These are phyloP conservation scores for Poeciliopsis presidionis DNA, from an alignment of 2,797 vertebrate species.

Conservation along the genomic window DNA sequence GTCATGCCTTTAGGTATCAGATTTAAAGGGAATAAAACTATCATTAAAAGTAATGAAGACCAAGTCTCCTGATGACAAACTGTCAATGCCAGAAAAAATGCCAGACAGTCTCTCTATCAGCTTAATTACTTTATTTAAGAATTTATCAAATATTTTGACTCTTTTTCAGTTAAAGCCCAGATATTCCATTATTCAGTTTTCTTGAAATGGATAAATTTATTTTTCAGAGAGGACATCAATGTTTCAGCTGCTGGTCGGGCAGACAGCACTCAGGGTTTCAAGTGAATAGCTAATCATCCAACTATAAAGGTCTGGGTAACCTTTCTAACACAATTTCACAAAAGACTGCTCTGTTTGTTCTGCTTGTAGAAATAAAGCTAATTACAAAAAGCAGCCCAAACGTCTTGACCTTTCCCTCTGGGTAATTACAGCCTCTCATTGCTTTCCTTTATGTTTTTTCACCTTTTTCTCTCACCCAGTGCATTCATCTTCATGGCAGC, in stretches of 20 bases:
- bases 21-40: constrained; percentile 22
- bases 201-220: constrained; percentile 25
- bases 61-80: constrained; percentile 23
- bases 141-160: constrained; percentile 61
- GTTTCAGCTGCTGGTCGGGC: constrained; percentile 33
- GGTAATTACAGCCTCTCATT: constrained; percentile 67
- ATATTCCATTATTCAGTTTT: constrained; percentile 39
- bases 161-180: constrained; percentile 64
- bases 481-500: constrained; percentile 27
- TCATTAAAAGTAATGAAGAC: constrained; percentile 21
- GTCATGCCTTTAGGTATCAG: neutral
- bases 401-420: constrained; percentile 73
- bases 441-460: constrained; percentile 28
- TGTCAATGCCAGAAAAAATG: constrained; percentile 33
- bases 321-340: constrained; percentile 79
- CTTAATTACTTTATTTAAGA: constrained; percentile 63
- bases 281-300: constrained; percentile 57
- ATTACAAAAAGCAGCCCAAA: constrained; percentile 71
- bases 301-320: constrained; percentile 71
- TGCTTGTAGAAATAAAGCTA: constrained; percentile 74
- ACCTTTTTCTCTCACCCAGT: neutral
- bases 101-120: constrained; percentile 50
- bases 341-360: constrained; percentile 77
- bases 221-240: constrained; percentile 20
- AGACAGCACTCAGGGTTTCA: constrained; percentile 32